These are phyloP conservation scores for Andrena bucephala DNA, from an alignment of 2,888 invertebrate genomes.

Conservation along the genomic window DNA sequence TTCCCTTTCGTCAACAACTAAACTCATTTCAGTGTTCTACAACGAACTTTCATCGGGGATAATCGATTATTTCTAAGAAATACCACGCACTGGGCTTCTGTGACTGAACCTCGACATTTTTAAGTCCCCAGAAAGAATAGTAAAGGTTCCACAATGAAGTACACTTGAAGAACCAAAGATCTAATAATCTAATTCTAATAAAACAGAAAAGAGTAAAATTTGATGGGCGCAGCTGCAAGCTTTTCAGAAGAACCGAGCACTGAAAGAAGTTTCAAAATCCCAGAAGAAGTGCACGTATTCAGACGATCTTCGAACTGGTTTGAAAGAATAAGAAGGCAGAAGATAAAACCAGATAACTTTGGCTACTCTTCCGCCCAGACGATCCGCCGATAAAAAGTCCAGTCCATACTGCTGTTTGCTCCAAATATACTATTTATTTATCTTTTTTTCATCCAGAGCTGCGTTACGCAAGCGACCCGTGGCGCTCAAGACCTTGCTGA, in stretches of 20 bases:
- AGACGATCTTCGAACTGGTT: not conserved
- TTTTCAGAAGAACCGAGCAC: too few relatives aligned
- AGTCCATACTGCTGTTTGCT: constrained; percentile 25
- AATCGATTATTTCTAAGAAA: not conserved
- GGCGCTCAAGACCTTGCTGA: constrained; percentile 11
- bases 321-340: not conserved
- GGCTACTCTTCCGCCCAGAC: constrained; percentile 26
- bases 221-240: too few relatives aligned
- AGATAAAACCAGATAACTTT: not conserved
- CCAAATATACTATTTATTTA: constrained; percentile 43
- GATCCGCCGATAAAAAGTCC: constrained; percentile 33
- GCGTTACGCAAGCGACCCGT: constrained; percentile 38
- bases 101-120: too few relatives aligned
- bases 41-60: not conserved
- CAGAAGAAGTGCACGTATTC: not conserved
- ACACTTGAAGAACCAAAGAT: not conserved
- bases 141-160: too few relatives aligned
- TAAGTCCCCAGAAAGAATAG: too few relatives aligned
- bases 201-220: too few relatives aligned
- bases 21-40: too few relatives aligned
- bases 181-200: too few relatives aligned
- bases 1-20: not conserved
- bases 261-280: not conserved
- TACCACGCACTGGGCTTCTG: too few relatives aligned
- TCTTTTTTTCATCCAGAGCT: constrained; percentile 36